Conservation (phyloP, 2,797 vertebrate genomes). For the Parauchenoglanis punctatus region DNA sequence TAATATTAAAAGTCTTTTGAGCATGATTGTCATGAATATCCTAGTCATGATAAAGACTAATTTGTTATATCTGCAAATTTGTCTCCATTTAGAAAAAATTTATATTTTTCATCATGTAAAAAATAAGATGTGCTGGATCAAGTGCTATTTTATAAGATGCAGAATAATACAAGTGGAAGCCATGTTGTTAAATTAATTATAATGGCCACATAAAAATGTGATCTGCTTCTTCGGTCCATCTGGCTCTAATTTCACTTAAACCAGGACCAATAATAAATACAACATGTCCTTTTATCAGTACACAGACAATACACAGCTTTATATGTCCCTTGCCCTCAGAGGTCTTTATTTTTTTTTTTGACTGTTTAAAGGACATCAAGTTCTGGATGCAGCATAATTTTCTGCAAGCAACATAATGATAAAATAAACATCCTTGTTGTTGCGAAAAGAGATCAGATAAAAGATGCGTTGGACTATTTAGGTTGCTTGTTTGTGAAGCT, state of each 20-base stretch:
- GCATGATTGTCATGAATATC: not conserved
- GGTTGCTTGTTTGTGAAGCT: not conserved
- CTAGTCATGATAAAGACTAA: not conserved
- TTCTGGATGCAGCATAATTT: not conserved
- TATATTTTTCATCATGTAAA: not conserved
- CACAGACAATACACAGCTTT: not conserved
- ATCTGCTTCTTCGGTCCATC: not conserved
- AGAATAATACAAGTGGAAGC: not conserved
- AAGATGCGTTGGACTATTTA: constrained; percentile 5
- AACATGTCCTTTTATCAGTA: not conserved
- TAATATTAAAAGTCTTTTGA: not conserved
- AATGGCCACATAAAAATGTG: not conserved
- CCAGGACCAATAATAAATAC: not conserved
- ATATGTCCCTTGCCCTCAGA: not conserved
- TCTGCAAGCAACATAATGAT: constrained; percentile 15
- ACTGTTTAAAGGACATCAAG: constrained; percentile 21
- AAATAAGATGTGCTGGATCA: not conserved
- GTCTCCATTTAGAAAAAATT: not conserved
- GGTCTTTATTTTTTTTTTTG: not conserved
- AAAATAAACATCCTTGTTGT: constrained; percentile 26
- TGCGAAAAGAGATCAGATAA: constrained; percentile 15
- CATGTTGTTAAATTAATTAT: not conserved
- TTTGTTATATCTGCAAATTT: not conserved
- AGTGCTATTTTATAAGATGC: not conserved
- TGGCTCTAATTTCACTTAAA: not conserved